Base-by-base conservation (phyloP, 2,113 vertebrate genomes). In the Morone saxatilis region DNA sequence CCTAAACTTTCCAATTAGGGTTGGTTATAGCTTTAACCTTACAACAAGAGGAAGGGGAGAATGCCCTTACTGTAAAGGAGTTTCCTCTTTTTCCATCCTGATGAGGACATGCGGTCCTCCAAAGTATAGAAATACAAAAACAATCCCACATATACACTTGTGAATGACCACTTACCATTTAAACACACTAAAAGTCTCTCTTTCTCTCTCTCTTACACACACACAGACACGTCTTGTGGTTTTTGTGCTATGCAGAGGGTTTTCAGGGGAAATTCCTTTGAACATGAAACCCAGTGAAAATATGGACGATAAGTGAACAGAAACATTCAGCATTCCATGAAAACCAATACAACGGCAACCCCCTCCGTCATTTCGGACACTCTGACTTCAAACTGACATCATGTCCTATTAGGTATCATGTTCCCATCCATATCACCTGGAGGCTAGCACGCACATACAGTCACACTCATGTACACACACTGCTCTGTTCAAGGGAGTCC, bases 251-350 rank as follows among this genome's bases (percentile, higher is more conserved):
- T 31, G 5, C 78, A 71, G 41, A 86, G 66, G 51, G 68, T 81
- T 93, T 89, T 88, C 75, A 71, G 67, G 85, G 90, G 92, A 92
- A 94, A 93, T 91, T 91, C 86, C 85, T 90, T 85, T 85, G 78
- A 92, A 93, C 85, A 91, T 79, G 65, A 92, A 88, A 90, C 91
- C 76, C 9, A 63, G 25, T 47, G 72, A 84, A 91, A 93, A 88
- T 41, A 85, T 11, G 43, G 79, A 78, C 14, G 6, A 40, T 80
- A 89, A 89, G 69, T 82, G 80, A 91, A 84, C 66, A 87, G 88
- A 92, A 89, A 87, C 88, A 91, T 76, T 86, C 63, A 60, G 56
- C 81, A 91, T 91, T 93, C 89, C 88, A 75, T 9, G 54, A 83
- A 68, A 85, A 89, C 63, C 73, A 43, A 68, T 31, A 56, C 62